Base-by-base conservation (phyloP, 2,113 vertebrate species). In the Lophius piscatorius region DNA sequence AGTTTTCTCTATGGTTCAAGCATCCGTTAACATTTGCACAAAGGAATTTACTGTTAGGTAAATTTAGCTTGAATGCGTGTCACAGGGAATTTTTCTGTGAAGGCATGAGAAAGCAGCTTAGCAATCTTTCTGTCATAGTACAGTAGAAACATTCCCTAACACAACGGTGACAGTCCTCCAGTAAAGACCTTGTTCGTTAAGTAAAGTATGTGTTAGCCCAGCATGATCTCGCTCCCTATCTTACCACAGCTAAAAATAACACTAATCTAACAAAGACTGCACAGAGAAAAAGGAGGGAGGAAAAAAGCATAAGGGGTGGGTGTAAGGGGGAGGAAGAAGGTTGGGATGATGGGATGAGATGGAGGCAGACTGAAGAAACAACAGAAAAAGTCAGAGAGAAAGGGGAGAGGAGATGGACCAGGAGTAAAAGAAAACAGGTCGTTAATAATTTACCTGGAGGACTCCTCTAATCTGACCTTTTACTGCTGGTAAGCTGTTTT, bases 371-470 rank as follows among this genome's bases (percentile, higher is more conserved):
- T 28, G 52, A 70, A 52, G 70, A 70, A 78, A 75, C 61, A 54
- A 57, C 59, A 78, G 61, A 69, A 57, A 40, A 31, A 42, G 60
- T 31, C 22, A 23, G 33, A 61, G 61, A 75, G 55, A 51, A 20
- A 33, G 29, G 63, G 23, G 55, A 67, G 64, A 33, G 69, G 56
- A 47, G 48, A 40, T 54, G 38, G 45, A 52, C 69, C 49, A 44
- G 16, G 34, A 66, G 36, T 47, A 60, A 63, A 73, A 56, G 49
- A 79, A 67, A 77, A 63, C 61, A 78, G 70, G 49, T 47, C 74
- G 80, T 89, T 75, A 85, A 89, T 86, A 70, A 86, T 89, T 88
- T 59, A 89, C 76, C 62, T 67, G 22, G 38, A 59, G 73, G 70
- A 76, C 65, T 61, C 59, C 67, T 88, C 14, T 13, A 44, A 52